Base-by-base conservation (phyloP, 2,797 vertebrate species). In the Melanotaenia pygmaea region DNA sequence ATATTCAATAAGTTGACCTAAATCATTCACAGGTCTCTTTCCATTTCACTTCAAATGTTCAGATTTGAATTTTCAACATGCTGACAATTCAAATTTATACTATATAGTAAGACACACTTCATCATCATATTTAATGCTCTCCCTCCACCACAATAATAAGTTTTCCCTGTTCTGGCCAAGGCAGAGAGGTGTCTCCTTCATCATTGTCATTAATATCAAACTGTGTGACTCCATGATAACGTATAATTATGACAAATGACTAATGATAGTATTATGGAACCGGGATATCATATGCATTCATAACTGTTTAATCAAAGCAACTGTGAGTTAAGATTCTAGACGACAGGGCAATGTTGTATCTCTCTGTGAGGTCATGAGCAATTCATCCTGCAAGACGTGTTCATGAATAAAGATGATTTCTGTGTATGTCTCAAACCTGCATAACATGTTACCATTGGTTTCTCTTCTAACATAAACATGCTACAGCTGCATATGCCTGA, bases 231-330 rank as follows among this genome's bases (percentile, higher is more conserved):
- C 79, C 67, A 34, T 73, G 82, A 89, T 87, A 82, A 91, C 59
- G 77, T 76, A 88, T 92, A 93, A 94, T 93, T 92, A 92, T 93
- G 90, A 87, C 86, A 90, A 89, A 94, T 93, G 92, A 93, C 83
- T 88, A 88, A 93, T 91, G 90, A 85, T 37, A 78, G 73, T 53
- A 85, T 90, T 79, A 81, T 64, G 69, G 60, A 82, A 77, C 47
- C 76, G 76, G 84, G 80, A 87, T 89, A 89, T 87, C 72, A 74
- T 78, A 87, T 84, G 82, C 62, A 74, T 86, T 88, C 84, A 78
- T 78, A 81, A 88, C 70, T 75, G 60, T 80, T 89, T 87, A 88
- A 92, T 91, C 85, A 82, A 74, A 83, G 81, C 76, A 65, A 74
- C 30, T 56, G 30, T 77, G 76, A 70, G 74, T 65, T 38, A 30